Percentiles rank a stretch among this genome's conserved stretches.
Conservation (phyloP, 2,113 vertebrate species). For the Callopanchax toddi region DNA sequence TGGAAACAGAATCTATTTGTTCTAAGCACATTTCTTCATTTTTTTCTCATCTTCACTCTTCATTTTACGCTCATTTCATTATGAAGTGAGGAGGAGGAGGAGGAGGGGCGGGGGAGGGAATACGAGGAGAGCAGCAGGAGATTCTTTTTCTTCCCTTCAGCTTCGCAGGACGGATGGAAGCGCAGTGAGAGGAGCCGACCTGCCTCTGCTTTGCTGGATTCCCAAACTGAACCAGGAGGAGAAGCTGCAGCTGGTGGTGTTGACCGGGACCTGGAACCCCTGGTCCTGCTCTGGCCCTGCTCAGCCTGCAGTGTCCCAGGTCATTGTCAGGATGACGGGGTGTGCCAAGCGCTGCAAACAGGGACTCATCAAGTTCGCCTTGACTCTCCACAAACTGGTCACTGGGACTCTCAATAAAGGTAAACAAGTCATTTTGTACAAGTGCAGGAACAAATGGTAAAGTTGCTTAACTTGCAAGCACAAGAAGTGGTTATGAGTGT, state of each 20-base stretch:
- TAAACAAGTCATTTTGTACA: constrained; percentile 60
- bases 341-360: constrained; percentile 90
- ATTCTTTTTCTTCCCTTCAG: constrained; percentile 47
- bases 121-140: constrained; percentile 31
- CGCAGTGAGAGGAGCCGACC: constrained; percentile 16
- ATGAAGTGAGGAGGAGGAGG: constrained; percentile 33
- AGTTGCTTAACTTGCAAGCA: constrained; percentile 6
- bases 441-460: background rate
- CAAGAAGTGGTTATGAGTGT: background rate
- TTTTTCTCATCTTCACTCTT: constrained; percentile 13
- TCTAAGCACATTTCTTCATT: constrained; percentile 10
- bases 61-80: constrained; percentile 14
- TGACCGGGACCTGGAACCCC: no score
- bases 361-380: constrained; percentile 88
- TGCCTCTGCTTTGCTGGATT: constrained; percentile 22
- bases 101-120: constrained; percentile 30
- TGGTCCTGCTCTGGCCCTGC: constrained; percentile 12
- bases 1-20: constrained; percentile 19
- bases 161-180: constrained; percentile 31
- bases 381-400: constrained; percentile 88
- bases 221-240: constrained; percentile 25
- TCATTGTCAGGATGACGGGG: constrained; percentile 81
- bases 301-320: constrained; percentile 34
- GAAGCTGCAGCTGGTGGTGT: constrained; percentile 14
- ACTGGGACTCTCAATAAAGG: constrained; percentile 93